Evolutionary conservation across 2,888 invertebrate species (phyloP), one percentile per base, ranked within the genome.

Genomic region (Campoplex nolae): DNA sequence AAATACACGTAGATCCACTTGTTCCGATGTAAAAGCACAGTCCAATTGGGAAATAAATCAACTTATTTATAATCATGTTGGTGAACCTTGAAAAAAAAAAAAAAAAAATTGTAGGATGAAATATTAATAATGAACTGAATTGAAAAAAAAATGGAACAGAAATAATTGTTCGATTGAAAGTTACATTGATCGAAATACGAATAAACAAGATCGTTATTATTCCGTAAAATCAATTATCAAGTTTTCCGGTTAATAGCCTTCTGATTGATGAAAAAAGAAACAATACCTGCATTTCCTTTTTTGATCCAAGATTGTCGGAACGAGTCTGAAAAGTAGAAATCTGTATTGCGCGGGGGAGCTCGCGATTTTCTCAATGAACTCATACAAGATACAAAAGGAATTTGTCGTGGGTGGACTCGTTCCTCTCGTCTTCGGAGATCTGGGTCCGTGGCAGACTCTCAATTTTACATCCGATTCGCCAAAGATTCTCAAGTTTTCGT

Each of bases 371-470:
- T 84, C 68, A 79, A 73, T 67, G 70, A 32, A 48, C 75, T 75
- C 54, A 45, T 68, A 73, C 67, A 56, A 35, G 74, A 82, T 76
- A 89, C 85, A 90, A 89, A 87, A 89, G 90, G 90, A 91, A 92
- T 91, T 91, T 85, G 75, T 89, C 80, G 92, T 92, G 92, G 92
- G 92, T 92, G 92, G 91, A 92, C 92, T 92, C 89, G 92, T 92
- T 90, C 67, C 56, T 83, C 88, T 89, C 87, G 75, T 88, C 88
- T 88, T 78, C 82, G 87, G 90, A 89, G 91, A 91, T 91, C 88
- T 88, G 78, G 89, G 85, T 73, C 85, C 75, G 71, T 48, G 42
- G 32, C 58, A 35, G 32, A 4, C 62, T 78, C 62, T 70, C 82
- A 74, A 54, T 28, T 38, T 35, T 16, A 48, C 62, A 81, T 83